Evolutionary conservation across 1,140 invertebrate genomes (phyloP), one percentile per base, ranked within the genome.

Genomic region (Rhyacophila brunnea): DNA sequence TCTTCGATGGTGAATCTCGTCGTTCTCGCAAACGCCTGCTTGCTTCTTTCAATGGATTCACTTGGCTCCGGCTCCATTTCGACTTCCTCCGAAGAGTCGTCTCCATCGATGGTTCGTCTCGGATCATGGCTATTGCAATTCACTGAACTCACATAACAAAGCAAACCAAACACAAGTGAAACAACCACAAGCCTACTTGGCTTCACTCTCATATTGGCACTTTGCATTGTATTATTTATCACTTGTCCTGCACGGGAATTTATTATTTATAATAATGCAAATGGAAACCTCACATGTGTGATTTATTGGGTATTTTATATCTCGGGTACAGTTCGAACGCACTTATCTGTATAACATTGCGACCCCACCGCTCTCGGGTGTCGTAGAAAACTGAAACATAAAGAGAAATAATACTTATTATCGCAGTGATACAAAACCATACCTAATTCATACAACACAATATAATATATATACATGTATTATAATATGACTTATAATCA

Each of bases 1-100:
- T 91, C 83, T 19, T 91, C 85, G 65, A 87, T 80, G 48, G 85
- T 86, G 67, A 83, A 91, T 68, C 82, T 85, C 49, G 47, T 61
- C 34, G 45, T 64, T 46, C 38, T 56, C 45, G 49, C 58, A 19
- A 54, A 54, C 51, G 74, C 70, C 0, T 68, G 68, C 50, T 75
- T 71, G 13, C 70, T 67, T 45, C 68, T 69, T n/a, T 11, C 7
- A 11, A 13, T n/a, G 10, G 28, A 7, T 9, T 2, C 36, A 14
- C 2, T 19, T 36, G 49, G 19, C 32, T 49, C 38, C 3, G 17
- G 9, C 15, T 17, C 38, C 23, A 46, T 34, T 7, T 18, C 44
- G 7, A 36, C 32, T 32, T 23, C n/a, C 18, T 44, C 42, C 19
- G 48, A 34, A 40, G 6, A 34, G 6, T 47, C 35, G 14, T 58